These are phyloP conservation scores for Sciurus vulgaris DNA, from an alignment of 2,797 vertebrate genomes.

Conservation along the genomic window DNA sequence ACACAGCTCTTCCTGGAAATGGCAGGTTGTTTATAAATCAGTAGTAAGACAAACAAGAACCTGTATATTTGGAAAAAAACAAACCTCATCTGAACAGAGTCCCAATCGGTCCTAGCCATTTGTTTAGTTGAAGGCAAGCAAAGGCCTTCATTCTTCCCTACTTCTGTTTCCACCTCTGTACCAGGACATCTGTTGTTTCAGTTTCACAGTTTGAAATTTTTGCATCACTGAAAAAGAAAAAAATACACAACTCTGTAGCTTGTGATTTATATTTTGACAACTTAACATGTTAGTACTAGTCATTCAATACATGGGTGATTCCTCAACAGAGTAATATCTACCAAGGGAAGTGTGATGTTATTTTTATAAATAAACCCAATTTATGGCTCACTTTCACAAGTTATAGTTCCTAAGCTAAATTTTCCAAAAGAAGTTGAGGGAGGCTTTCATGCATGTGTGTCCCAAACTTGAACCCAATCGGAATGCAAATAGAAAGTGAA, in stretches of 20 bases:
- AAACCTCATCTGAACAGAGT: not conserved
- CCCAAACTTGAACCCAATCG: slow-evolving; percentile 9
- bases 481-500: slow-evolving; percentile 27
- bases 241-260: not conserved
- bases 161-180: not conserved
- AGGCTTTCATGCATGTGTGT: not conserved
- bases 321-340: slow-evolving; percentile 40
- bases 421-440: slow-evolving; percentile 46
- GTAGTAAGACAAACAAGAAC: not conserved
- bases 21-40: not conserved
- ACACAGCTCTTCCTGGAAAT: not conserved
- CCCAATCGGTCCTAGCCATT: not conserved
- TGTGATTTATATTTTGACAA: slow-evolving; percentile 22
- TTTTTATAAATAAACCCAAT: slow-evolving; percentile 65
- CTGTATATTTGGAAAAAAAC: not conserved
- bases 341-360: slow-evolving; percentile 46
- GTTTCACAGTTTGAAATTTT: slow-evolving; percentile 1
- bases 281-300: not conserved
- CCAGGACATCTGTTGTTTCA: slow-evolving; percentile 32
- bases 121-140: not conserved
- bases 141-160: not conserved
- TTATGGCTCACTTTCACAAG: slow-evolving; percentile 49
- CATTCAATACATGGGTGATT: slow-evolving; percentile 49
- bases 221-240: not conserved
- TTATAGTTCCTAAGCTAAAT: slow-evolving; percentile 27